phyloP scores from a whole-genome alignment of 1,140 invertebrate genomes.

The Halesus radiatus region DNA sequence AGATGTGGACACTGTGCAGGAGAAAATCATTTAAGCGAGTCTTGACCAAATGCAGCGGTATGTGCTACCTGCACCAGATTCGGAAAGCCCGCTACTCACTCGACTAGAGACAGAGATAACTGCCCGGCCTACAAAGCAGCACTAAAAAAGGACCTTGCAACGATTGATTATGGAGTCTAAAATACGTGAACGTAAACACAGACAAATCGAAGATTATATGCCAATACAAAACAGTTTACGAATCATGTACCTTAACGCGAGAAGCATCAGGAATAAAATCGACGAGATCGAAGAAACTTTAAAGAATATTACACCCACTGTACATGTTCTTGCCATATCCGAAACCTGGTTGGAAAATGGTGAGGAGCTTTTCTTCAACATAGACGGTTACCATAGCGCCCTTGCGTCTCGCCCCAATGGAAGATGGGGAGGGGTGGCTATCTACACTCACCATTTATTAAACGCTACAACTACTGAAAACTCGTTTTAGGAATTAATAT shows the following conservation, averaged over 20 bases:
- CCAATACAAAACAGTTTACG: not conserved
- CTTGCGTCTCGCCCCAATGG: not conserved
- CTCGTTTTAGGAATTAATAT: not conserved
- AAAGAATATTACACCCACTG: not conserved
- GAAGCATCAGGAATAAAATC: not conserved
- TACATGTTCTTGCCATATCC: not conserved
- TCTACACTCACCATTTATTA: not conserved
- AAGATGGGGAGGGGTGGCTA: not conserved
- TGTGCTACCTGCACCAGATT: too few relatives aligned
- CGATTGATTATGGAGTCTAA: too few relatives aligned
- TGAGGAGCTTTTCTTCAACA: not conserved
- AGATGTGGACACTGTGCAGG: too few relatives aligned
- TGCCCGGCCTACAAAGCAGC: too few relatives aligned
- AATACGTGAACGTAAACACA: not conserved
- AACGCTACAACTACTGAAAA: not conserved
- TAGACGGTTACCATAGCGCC: not conserved
- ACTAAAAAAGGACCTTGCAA: too few relatives aligned
- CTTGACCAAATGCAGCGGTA: too few relatives aligned
- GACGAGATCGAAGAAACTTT: slow-evolving; percentile 1
- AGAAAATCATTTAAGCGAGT: too few relatives aligned
- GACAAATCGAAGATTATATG: not conserved
- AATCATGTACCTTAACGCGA: not conserved
- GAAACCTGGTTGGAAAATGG: not conserved
- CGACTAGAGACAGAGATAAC: too few relatives aligned
- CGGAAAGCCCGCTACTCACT: too few relatives aligned